Evolutionary conservation across 2,113 vertebrate genomes (phyloP).

Genomic region (Anhinga anhinga): DNA sequence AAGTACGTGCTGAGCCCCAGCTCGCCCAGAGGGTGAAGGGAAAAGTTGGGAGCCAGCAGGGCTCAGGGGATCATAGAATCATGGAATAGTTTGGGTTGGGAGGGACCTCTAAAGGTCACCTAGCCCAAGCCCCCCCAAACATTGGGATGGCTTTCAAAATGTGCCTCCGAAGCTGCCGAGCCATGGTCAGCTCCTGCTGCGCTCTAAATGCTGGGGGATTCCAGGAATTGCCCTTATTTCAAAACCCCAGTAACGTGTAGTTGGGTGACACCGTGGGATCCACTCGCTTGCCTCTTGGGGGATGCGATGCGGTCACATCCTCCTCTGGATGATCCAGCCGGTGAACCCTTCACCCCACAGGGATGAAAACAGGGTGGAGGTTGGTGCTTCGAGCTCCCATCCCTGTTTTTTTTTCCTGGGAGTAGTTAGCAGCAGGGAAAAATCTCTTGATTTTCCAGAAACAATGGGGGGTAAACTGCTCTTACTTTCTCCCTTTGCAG

Average conservation of each 20-base stretch:
- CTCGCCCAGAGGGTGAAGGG: neutral
- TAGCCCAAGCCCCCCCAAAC: neutral
- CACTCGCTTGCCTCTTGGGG: neutral
- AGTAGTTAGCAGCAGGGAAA: neutral
- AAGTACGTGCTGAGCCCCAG: conserved; percentile 66
- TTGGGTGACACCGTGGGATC: neutral
- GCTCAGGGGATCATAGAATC: neutral
- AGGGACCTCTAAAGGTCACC: no score
- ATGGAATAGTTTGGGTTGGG: neutral
- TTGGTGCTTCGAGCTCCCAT: neutral
- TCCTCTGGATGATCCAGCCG: fast-evolving
- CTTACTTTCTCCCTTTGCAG: conserved; percentile 44
- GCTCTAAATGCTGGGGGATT: no score
- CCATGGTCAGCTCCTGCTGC: fast-evolving
- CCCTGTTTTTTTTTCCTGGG: neutral
- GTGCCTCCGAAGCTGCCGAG: neutral
- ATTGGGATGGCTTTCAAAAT: neutral
- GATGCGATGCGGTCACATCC: fast-evolving
- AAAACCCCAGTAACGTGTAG: neutral
- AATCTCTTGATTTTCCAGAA: neutral
- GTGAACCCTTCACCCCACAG: fast-evolving
- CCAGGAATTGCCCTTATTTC: neutral
- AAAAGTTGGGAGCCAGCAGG: fast-evolving
- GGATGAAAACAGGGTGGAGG: neutral
- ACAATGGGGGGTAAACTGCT: fast-evolving